Evolutionary conservation across 2,888 invertebrate genomes (phyloP).

Genomic region (Noctua comes): DNA sequence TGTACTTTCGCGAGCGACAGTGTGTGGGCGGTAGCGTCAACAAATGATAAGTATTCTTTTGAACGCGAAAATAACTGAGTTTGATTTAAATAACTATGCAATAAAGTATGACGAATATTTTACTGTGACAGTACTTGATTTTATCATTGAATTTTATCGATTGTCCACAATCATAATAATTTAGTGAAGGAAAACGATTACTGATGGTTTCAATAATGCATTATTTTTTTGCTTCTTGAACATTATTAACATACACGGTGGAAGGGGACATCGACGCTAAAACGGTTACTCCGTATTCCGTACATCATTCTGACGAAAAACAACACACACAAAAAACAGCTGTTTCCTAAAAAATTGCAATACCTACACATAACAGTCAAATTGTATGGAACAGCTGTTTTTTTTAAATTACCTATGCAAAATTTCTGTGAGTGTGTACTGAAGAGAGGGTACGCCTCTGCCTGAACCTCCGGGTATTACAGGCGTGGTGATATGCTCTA

Average conservation of each 20-base stretch:
- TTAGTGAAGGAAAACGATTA: background rate
- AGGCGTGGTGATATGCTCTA: background rate
- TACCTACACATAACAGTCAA: no score
- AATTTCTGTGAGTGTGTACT: no score
- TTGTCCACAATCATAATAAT: background rate
- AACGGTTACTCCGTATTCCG: no score
- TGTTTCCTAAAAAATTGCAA: no score
- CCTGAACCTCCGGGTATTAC: background rate
- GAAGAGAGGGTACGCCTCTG: background rate
- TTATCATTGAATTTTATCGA: conserved; percentile 35
- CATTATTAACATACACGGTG: no score
- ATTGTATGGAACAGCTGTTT: no score
- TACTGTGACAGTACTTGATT: conserved; percentile 25
- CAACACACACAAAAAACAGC: no score
- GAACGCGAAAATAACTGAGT: conserved; percentile 71
- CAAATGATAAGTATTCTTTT: conserved; percentile 68
- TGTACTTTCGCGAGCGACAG: conserved; percentile 72
- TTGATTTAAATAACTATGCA: conserved; percentile 68
- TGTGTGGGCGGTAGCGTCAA: conserved; percentile 77
- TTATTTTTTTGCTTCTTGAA: background rate
- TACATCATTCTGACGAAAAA: no score
- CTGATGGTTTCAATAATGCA: background rate
- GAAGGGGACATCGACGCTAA: no score
- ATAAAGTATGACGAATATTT: conserved; percentile 39
- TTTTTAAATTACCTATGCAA: no score